phyloP scores from a whole-genome alignment of 2,797 vertebrate genomes.

The Neosalanx taihuensis region DNA sequence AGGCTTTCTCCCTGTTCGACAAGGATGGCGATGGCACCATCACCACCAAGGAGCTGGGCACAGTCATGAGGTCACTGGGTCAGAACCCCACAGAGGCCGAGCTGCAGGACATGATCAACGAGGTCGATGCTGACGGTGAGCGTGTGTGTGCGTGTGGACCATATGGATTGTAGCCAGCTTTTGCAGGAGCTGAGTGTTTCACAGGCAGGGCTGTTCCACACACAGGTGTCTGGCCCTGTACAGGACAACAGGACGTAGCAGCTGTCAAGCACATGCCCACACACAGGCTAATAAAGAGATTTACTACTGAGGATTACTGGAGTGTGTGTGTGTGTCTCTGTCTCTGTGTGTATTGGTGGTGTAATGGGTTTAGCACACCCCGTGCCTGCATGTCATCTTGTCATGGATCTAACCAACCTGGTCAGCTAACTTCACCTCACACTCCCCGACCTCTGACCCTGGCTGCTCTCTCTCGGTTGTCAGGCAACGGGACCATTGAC shows the following conservation, averaged over 20 bases:
- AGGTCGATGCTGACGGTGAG: slow-evolving; percentile 94
- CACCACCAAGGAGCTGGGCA: slow-evolving; percentile 97
- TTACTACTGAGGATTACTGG: background rate
- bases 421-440: background rate
- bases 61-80: slow-evolving; percentile 96
- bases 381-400: background rate
- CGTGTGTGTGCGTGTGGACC: background rate
- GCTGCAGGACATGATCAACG: slow-evolving; percentile 98
- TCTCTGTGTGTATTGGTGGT: no score
- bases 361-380: no score
- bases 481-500: slow-evolving; percentile 97
- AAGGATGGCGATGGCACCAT: slow-evolving; percentile 98
- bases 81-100: slow-evolving; percentile 98
- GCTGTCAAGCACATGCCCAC: background rate
- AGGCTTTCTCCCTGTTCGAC: slow-evolving; percentile 98
- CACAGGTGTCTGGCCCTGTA: no score
- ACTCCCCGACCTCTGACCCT: background rate
- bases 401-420: slow-evolving; percentile 2
- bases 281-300: background rate
- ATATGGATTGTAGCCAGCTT: no score
- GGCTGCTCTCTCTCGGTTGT: slow-evolving; percentile 21
- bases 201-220: no score
- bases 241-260: background rate
- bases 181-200: no score
- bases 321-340: background rate